A percentile compares a stretch with the other conserved stretches of the same genome.
Evolutionary conservation across 2,888 invertebrate genomes (phyloP).

Genomic region (Heteropelma amictum): DNA sequence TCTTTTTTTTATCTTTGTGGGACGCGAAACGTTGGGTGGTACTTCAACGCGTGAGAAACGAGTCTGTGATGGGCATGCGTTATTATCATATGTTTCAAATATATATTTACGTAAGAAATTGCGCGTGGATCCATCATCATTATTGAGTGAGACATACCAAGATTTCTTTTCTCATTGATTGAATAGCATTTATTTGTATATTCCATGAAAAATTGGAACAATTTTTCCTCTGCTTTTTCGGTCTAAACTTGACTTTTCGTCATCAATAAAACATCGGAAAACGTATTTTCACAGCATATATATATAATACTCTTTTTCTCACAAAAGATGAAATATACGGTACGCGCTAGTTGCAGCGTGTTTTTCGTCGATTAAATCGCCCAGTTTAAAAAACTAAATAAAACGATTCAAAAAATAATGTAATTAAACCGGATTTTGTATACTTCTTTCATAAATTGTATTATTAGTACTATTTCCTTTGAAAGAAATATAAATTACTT

Average conservation of each 20-base stretch:
- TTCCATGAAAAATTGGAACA: too few relatives aligned
- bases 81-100: not conserved
- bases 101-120: slow-evolving; percentile 7
- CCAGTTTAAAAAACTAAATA: too few relatives aligned
- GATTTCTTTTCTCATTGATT: too few relatives aligned
- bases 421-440: not conserved
- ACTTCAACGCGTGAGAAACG: slow-evolving; percentile 49
- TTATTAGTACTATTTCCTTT: not conserved
- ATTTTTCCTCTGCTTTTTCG: too few relatives aligned
- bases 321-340: too few relatives aligned
- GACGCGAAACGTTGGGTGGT: slow-evolving; percentile 44
- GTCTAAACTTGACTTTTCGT: not conserved
- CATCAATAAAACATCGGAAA: not conserved
- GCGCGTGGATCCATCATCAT: not conserved
- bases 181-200: too few relatives aligned
- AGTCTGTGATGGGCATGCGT: slow-evolving; percentile 22
- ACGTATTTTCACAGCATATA: not conserved
- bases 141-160: too few relatives aligned
- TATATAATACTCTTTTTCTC: not conserved
- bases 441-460: not conserved
- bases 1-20: slow-evolving; percentile 29
- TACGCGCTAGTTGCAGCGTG: too few relatives aligned
- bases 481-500: not conserved
- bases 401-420: not conserved
- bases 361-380: too few relatives aligned